Percentiles rank a stretch among this genome's conserved stretches.
Evolutionary conservation across 2,888 invertebrate genomes (phyloP).

Genomic region (Kryphioiulus occultus): DNA sequence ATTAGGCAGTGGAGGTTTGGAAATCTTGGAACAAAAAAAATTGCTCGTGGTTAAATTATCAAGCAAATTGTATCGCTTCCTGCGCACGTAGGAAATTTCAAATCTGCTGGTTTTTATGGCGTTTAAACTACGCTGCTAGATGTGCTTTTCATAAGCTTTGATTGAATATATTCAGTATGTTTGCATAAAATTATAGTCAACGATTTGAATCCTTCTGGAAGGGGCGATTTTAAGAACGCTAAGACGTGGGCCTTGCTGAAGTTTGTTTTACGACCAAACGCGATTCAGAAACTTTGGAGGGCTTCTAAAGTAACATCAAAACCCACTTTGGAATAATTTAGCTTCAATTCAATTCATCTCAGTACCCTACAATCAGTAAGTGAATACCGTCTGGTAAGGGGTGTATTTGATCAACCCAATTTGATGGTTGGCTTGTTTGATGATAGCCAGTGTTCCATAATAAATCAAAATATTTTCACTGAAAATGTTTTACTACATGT

Average conservation of each 20-base stretch:
- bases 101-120: neutral
- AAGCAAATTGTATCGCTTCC: slow-evolving; percentile 12
- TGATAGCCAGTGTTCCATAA: too few relatives aligned
- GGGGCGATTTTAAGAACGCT: neutral
- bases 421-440: too few relatives aligned
- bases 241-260: neutral
- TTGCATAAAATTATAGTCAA: neutral
- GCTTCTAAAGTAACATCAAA: too few relatives aligned
- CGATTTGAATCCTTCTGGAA: neutral
- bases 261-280: too few relatives aligned
- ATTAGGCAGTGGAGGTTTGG: neutral
- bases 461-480: too few relatives aligned
- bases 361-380: too few relatives aligned
- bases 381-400: too few relatives aligned
- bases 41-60: slow-evolving; percentile 21
- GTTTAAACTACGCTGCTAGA: neutral
- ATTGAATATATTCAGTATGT: neutral
- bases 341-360: too few relatives aligned
- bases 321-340: too few relatives aligned
- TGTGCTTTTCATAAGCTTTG: neutral
- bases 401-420: too few relatives aligned
- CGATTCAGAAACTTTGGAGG: too few relatives aligned
- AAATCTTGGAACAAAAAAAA: slow-evolving; percentile 9
- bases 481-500: too few relatives aligned
- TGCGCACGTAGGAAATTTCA: neutral